Conservation (phyloP, 2,113 vertebrate species). For the Sorex araneus region DNA sequence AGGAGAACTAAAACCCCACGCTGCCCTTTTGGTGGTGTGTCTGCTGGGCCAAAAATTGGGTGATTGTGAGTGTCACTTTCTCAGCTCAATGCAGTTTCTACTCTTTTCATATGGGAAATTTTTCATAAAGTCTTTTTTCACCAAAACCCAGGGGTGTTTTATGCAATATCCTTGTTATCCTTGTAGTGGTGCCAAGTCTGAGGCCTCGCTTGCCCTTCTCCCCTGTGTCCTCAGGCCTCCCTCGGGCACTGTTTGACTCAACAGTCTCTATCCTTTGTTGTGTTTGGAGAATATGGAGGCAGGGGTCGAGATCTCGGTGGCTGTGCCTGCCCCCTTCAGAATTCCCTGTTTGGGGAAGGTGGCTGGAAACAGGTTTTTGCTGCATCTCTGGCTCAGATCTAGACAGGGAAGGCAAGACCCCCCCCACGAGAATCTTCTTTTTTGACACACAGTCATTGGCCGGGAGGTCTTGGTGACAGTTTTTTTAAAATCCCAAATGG, state of each 20-base stretch:
- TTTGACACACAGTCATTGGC: conserved; percentile 70
- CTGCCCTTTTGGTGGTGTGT: conserved; percentile 86
- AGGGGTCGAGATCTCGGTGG: conserved; percentile 33
- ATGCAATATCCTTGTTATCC: conserved; percentile 82
- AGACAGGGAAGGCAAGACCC: conserved; percentile 66
- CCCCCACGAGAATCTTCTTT: conserved; percentile 19
- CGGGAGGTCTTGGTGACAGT: conserved; percentile 78
- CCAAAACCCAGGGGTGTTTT: conserved; percentile 86
- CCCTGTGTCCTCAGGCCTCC: conserved; percentile 80
- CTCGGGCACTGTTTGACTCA: conserved; percentile 61
- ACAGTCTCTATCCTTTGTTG: conserved; percentile 69
- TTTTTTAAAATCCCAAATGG: conserved; percentile 75
- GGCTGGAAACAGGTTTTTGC: conserved; percentile 61
- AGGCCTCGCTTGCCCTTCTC: conserved; percentile 76
- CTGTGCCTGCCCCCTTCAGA: conserved; percentile 31
- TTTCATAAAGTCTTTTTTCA: conserved; percentile 86
- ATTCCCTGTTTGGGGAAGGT: conserved; percentile 33
- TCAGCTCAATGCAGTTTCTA: conserved; percentile 89
- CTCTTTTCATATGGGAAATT: conserved; percentile 86
- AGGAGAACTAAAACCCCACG: conserved; percentile 84
- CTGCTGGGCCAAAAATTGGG: conserved; percentile 88
- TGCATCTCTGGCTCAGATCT: background rate
- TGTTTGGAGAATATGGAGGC: conserved; percentile 59
- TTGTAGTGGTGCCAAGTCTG: conserved; percentile 79
- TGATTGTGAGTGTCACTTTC: conserved; percentile 87